phyloP scores from a whole-genome alignment of 2,797 vertebrate genomes.

The Sparus aurata region DNA sequence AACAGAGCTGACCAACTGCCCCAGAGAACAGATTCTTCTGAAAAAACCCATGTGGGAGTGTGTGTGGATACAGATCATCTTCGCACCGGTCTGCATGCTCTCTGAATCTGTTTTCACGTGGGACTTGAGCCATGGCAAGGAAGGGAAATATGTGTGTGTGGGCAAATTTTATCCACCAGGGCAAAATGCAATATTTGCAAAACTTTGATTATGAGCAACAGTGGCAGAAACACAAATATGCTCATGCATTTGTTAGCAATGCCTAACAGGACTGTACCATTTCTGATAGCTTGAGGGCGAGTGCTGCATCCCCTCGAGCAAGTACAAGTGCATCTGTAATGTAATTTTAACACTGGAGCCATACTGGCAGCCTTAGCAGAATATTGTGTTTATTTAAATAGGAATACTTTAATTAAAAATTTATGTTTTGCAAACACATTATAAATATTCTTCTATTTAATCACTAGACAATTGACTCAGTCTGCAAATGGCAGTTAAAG shows the following conservation, averaged over 20 bases:
- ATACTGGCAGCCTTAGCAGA: not conserved
- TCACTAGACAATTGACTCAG: not conserved
- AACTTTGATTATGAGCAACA: slow-evolving; percentile 54
- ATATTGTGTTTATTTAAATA: slow-evolving; percentile 23
- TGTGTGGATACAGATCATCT: slow-evolving; percentile 35
- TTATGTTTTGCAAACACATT: slow-evolving; percentile 23
- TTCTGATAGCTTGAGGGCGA: slow-evolving; percentile 22
- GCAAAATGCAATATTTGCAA: slow-evolving; percentile 47
- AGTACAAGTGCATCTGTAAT: slow-evolving; percentile 26
- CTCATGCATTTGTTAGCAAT: slow-evolving; percentile 28
- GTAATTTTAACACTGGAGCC: slow-evolving; percentile 23
- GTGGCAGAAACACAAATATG: slow-evolving; percentile 53
- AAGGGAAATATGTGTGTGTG: slow-evolving; percentile 33
- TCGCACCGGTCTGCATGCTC: slow-evolving; percentile 30
- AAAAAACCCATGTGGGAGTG: slow-evolving; percentile 4
- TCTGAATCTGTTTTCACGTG: slow-evolving; percentile 23
- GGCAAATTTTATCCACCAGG: slow-evolving; percentile 33
- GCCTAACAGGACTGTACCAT: not conserved
- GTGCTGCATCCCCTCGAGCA: slow-evolving; percentile 27
- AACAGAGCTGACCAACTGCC: slow-evolving; percentile 49
- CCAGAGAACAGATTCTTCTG: slow-evolving; percentile 43
- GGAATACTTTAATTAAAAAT: not conserved
- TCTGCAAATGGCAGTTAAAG: not conserved
- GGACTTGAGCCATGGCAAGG: slow-evolving; percentile 38
- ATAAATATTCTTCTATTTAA: slow-evolving; percentile 19